phyloP scores from a whole-genome alignment of 2,888 invertebrate genomes.

The Torymus texanus region DNA sequence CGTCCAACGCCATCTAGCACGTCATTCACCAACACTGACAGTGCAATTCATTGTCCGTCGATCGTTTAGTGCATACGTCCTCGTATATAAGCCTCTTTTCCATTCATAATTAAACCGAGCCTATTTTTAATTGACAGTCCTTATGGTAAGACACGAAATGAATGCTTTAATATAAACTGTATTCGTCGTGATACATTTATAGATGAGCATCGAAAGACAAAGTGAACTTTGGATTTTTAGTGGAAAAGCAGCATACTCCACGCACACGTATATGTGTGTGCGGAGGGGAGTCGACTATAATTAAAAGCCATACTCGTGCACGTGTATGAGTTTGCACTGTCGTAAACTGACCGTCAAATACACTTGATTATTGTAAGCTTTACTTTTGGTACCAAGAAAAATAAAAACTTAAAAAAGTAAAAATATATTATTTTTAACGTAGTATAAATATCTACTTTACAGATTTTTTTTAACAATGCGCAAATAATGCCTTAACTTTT shows the following conservation, averaged over 20 bases:
- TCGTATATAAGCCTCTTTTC: no score
- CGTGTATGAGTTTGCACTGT: slow-evolving; percentile 7
- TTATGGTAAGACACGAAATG: no score
- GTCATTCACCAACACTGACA: slow-evolving; percentile 6
- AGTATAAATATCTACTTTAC: neutral
- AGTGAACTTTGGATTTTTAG: no score
- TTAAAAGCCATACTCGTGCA: slow-evolving; percentile 11
- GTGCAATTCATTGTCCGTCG: neutral
- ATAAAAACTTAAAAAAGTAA: no score
- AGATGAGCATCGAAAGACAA: no score
- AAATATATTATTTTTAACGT: neutral
- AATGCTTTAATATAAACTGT: no score
- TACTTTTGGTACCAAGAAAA: neutral
- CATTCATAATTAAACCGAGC: neutral
- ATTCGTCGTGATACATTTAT: no score
- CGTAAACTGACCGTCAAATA: slow-evolving; percentile 16
- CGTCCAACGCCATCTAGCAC: slow-evolving; percentile 37
- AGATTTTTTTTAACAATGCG: no score
- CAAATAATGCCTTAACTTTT: no score
- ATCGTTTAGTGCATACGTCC: neutral
- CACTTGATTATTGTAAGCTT: slow-evolving; percentile 11
- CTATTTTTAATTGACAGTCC: neutral
- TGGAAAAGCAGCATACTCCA: no score
- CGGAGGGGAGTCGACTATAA: neutral
- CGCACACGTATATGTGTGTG: neutral